Conservation (phyloP, 2,797 vertebrate species). For the Sciaenops ocellatus region DNA sequence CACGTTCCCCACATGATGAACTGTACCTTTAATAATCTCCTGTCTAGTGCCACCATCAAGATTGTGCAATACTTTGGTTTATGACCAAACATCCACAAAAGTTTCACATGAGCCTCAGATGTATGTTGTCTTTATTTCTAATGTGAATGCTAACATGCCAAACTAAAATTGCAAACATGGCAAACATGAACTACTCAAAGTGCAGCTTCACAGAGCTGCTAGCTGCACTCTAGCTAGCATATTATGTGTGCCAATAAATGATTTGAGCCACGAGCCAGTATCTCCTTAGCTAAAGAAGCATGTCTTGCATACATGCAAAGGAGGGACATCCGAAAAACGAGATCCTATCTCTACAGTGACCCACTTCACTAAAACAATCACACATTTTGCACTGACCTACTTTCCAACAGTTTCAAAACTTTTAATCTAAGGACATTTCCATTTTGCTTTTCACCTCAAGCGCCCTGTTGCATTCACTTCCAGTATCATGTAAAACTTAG, state of each 20-base stretch:
- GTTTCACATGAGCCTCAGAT: background rate
- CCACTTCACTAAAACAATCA: slow-evolving; percentile 50
- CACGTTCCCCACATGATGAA: background rate
- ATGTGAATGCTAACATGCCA: background rate
- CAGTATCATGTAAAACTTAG: slow-evolving; percentile 6
- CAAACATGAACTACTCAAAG: slow-evolving; percentile 9
- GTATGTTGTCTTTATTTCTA: background rate
- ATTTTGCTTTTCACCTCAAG: slow-evolving; percentile 39
- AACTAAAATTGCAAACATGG: background rate
- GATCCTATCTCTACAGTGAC: slow-evolving; percentile 24
- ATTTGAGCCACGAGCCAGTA: slow-evolving; percentile 11
- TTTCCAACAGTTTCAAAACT: slow-evolving; percentile 30
- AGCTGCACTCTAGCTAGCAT: background rate
- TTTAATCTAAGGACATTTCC: slow-evolving; percentile 37
- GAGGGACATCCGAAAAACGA: slow-evolving; percentile 23
- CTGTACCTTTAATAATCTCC: background rate
- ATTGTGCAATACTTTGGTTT: background rate
- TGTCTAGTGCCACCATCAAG: background rate
- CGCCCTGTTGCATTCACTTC: slow-evolving; percentile 8
- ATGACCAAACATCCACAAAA: background rate
- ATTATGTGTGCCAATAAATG: slow-evolving; percentile 2
- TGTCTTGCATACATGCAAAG: slow-evolving; percentile 3
- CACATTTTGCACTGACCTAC: slow-evolving; percentile 43
- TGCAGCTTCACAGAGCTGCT: background rate
- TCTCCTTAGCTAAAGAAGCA: slow-evolving; percentile 36